Conservation (phyloP, 2,797 vertebrate species). For the Avahi laniger region DNA sequence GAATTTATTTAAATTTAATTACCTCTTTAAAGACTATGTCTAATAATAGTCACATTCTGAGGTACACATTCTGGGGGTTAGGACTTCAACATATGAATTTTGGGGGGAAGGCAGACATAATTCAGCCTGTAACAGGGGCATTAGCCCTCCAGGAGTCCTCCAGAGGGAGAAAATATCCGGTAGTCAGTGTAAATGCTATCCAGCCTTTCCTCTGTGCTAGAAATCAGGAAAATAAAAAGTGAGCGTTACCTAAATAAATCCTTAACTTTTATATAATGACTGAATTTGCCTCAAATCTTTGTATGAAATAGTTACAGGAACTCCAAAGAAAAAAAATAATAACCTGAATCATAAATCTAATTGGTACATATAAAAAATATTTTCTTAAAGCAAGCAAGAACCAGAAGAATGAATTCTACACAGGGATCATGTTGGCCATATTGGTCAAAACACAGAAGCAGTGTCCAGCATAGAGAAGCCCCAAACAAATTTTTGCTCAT, state of each 20-base stretch:
- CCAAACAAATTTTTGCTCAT: neutral
- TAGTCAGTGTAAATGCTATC: neutral
- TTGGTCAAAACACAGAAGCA: neutral
- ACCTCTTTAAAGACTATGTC: neutral
- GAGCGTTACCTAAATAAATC: neutral
- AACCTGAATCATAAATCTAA: neutral
- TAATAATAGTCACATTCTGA: neutral
- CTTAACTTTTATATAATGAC: neutral
- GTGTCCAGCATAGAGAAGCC: neutral
- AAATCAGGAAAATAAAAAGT: neutral
- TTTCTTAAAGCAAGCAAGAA: neutral
- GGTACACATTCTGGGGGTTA: neutral
- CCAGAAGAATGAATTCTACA: neutral
- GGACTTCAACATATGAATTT: neutral
- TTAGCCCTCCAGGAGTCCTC: neutral
- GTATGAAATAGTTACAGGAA: neutral
- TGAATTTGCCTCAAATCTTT: neutral
- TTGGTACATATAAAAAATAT: neutral
- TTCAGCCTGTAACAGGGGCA: neutral
- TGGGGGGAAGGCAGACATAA: neutral
- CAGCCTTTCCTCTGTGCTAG: neutral
- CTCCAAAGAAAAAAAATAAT: neutral
- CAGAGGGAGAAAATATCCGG: neutral
- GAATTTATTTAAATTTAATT: neutral
- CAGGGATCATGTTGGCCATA: neutral